phyloP scores from a whole-genome alignment of 2,113 vertebrate species.

The Sterrhoptilus dennistouni region DNA sequence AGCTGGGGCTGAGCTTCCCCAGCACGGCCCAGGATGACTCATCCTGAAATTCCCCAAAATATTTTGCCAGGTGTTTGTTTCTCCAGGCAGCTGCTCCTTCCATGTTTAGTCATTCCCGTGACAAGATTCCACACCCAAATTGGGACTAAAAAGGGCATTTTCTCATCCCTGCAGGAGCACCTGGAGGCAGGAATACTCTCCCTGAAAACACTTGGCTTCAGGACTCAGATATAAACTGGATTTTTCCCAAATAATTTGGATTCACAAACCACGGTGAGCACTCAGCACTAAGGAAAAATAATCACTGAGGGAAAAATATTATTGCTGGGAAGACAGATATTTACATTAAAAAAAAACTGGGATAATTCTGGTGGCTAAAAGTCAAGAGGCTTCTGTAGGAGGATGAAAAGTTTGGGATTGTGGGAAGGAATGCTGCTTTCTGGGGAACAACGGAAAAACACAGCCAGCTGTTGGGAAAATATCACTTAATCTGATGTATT shows the following conservation, averaged over 20 bases:
- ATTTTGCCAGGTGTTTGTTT: slow-evolving; percentile 37
- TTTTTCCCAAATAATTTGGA: not conserved
- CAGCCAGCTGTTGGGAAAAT: not conserved
- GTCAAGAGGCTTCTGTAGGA: not conserved
- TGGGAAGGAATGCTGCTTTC: not conserved
- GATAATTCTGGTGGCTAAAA: not conserved
- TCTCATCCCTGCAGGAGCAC: not conserved
- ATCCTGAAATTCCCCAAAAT: not conserved
- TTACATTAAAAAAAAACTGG: not conserved
- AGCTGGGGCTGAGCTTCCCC: not conserved
- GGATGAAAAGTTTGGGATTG: not conserved
- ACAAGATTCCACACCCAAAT: not conserved
- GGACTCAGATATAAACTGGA: not conserved
- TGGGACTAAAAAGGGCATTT: not conserved
- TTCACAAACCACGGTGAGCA: not conserved
- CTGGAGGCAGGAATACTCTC: not conserved
- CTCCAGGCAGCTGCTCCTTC: not conserved
- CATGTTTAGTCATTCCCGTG: not conserved
- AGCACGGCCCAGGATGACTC: not conserved
- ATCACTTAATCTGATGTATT: not conserved
- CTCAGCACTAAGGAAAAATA: not conserved
- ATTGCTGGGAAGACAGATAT: not conserved
- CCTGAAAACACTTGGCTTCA: not conserved
- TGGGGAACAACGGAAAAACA: not conserved
- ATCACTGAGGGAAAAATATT: not conserved